These are phyloP conservation scores for Brachypodius melanocephalos DNA, from an alignment of 2,113 vertebrate species.

Conservation along the genomic window DNA sequence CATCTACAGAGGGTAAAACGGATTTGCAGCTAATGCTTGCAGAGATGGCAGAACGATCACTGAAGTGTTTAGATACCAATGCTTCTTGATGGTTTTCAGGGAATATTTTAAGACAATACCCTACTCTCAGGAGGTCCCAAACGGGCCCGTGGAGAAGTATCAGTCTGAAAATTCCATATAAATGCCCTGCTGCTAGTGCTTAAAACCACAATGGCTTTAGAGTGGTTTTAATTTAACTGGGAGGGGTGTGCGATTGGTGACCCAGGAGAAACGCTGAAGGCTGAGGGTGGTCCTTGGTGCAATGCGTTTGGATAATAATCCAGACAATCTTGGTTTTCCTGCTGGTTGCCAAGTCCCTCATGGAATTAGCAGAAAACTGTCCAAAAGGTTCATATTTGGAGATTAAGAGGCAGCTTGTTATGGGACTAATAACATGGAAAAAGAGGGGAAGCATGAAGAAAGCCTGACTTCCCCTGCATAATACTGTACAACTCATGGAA, in stretches of 20 bases:
- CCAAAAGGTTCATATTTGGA: not conserved
- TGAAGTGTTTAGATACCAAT: not conserved
- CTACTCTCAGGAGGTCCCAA: not conserved
- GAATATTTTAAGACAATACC: conserved; percentile 28
- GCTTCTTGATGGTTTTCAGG: not conserved
- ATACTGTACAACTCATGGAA: not conserved
- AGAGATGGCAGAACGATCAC: not conserved
- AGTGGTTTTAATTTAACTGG: conserved; percentile 25
- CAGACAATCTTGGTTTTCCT: not conserved
- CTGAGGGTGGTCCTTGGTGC: conserved; percentile 20
- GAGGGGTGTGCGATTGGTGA: not conserved
- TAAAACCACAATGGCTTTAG: not conserved
- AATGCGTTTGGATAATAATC: not conserved
- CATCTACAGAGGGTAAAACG: not conserved
- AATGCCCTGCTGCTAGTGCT: conserved; percentile 3
- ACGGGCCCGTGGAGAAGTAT: not conserved
- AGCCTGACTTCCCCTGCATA: not conserved
- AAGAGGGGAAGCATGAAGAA: not conserved
- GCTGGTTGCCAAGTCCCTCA: not conserved
- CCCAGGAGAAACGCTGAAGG: not conserved
- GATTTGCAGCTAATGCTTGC: not conserved
- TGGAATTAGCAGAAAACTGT: not conserved
- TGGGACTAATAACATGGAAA: not conserved
- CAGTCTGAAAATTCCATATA: not conserved
- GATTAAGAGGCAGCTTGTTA: not conserved